Evolutionary conservation across 2,113 vertebrate genomes (phyloP).

Genomic region (Phoxinus phoxinus): DNA sequence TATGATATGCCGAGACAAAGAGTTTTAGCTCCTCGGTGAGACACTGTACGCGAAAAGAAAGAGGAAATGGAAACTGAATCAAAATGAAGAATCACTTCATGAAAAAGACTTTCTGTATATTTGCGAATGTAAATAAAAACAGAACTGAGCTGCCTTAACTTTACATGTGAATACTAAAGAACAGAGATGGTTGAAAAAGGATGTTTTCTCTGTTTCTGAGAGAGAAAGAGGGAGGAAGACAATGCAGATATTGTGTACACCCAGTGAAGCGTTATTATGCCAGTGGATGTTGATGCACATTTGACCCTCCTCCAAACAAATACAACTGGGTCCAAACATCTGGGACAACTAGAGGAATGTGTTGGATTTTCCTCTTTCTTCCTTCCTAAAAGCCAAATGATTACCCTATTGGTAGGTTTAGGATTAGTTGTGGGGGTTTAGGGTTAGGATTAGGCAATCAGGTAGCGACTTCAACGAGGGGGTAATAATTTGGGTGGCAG

Average conservation of each 20-base stretch:
- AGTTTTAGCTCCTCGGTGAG: neutral
- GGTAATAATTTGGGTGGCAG: no score
- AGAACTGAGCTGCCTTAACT: neutral
- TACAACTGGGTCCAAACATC: neutral
- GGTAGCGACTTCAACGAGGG: no score
- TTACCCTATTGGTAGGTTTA: no score
- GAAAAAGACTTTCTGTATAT: neutral
- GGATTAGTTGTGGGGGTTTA: no score
- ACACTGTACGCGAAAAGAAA: neutral
- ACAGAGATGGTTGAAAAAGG: neutral
- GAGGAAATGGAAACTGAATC: neutral
- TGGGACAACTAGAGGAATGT: neutral
- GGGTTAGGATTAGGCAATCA: no score
- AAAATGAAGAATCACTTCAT: neutral
- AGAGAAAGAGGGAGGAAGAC: conserved; percentile 33
- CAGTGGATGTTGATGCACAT: neutral
- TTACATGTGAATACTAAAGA: neutral
- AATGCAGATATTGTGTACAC: conserved; percentile 53
- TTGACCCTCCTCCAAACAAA: conserved; percentile 1
- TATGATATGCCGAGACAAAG: neutral
- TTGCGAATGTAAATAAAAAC: neutral
- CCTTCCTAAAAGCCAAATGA: no score
- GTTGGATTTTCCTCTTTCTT: no score
- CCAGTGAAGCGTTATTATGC: conserved; percentile 35
- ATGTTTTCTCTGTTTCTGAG: conserved; percentile 23